Evolutionary conservation across 2,888 invertebrate genomes (phyloP).

Genomic region (Marronus borbonicus): DNA sequence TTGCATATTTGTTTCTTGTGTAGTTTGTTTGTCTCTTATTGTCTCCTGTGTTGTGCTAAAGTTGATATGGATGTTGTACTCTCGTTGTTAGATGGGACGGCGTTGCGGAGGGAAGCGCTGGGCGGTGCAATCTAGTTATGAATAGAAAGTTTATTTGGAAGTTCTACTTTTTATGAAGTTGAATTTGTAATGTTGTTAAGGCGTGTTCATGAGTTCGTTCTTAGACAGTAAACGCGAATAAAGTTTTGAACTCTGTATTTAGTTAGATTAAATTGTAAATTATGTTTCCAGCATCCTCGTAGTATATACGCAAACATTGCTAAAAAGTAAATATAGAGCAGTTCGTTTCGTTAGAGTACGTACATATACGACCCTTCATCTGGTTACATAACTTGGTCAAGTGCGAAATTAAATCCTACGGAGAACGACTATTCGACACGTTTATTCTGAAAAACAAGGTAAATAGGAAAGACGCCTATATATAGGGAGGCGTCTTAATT

Average conservation of each 20-base stretch:
- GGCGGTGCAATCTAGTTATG: slow-evolving; percentile 54
- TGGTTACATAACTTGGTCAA: too few species aligned
- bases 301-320: neutral
- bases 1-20: slow-evolving; percentile 41
- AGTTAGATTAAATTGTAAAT: slow-evolving; percentile 44
- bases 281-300: slow-evolving; percentile 27
- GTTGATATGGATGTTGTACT: slow-evolving; percentile 31
- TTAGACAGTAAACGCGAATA: slow-evolving; percentile 21
- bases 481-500: too few species aligned
- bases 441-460: too few species aligned
- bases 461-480: too few species aligned
- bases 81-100: neutral
- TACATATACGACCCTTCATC: neutral
- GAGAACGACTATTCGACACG: too few species aligned
- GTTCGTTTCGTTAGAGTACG: neutral
- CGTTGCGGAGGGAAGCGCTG: neutral
- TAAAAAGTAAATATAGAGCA: slow-evolving; percentile 25
- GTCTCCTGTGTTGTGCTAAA: slow-evolving; percentile 3
- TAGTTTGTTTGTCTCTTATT: slow-evolving; percentile 40
- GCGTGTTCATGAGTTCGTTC: slow-evolving; percentile 44
- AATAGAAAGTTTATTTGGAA: slow-evolving; percentile 56
- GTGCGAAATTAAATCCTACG: too few species aligned
- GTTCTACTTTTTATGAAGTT: slow-evolving; percentile 50
- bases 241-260: slow-evolving; percentile 41
- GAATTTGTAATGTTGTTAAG: slow-evolving; percentile 45